Evolutionary conservation across 2,888 invertebrate genomes (phyloP).

Genomic region (Diplolepis rosae): DNA sequence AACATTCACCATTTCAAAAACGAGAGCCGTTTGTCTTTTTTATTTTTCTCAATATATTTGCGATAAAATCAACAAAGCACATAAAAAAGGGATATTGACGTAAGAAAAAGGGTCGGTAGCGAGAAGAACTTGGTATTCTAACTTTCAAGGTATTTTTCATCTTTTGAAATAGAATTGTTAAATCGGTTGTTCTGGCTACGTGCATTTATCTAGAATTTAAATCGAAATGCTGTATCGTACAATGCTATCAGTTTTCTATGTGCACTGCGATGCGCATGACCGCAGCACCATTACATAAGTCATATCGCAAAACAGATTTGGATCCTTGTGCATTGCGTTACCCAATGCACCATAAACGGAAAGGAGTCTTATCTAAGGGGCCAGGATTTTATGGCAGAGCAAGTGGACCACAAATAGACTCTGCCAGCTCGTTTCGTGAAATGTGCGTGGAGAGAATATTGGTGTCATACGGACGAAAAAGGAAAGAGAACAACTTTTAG

Average conservation of each 20-base stretch:
- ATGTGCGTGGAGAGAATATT: neutral
- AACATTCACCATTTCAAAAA: too few species aligned
- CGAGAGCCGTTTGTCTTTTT: too few species aligned
- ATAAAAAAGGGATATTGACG: neutral
- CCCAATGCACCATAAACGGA: slow-evolving; percentile 42
- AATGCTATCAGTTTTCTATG: slow-evolving; percentile 35
- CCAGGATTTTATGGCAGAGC: slow-evolving; percentile 48
- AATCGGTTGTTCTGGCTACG: slow-evolving; percentile 20
- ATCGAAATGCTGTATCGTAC: slow-evolving; percentile 41
- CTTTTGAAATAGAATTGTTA: slow-evolving; percentile 15
- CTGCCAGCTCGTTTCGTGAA: neutral
- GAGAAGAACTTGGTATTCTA: neutral
- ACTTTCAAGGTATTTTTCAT: neutral
- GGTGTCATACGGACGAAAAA: neutral
- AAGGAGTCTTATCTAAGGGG: slow-evolving; percentile 45
- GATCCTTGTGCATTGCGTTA: slow-evolving; percentile 42
- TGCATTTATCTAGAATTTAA: slow-evolving; percentile 55
- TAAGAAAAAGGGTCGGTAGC: neutral
- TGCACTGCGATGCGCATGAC: slow-evolving; percentile 31
- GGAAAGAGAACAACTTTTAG: neutral
- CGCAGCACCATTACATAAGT: slow-evolving; percentile 51
- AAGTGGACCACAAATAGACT: neutral
- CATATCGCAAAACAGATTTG: slow-evolving; percentile 56
- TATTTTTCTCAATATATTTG: too few species aligned
- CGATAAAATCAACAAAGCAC: too few species aligned